Percentiles rank a stretch among this genome's conserved stretches.
Evolutionary conservation across 2,888 invertebrate genomes (phyloP).

Genomic region (Prosopocoilus inquinatus): DNA sequence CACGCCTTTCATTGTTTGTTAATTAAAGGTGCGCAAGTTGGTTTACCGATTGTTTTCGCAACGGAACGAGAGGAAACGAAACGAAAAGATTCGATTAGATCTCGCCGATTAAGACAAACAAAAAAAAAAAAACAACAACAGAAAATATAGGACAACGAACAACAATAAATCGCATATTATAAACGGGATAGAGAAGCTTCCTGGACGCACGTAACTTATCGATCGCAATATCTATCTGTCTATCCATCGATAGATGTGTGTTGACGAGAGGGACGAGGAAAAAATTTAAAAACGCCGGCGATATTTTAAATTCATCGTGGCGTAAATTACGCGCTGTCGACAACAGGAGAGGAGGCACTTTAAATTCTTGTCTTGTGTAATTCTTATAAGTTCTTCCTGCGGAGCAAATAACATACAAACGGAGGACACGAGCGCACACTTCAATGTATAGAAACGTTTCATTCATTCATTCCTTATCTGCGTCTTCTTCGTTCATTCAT

Average conservation of each 20-base stretch:
- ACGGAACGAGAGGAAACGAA: too few relatives aligned
- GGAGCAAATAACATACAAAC: constrained; percentile 2
- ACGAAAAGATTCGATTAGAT: too few relatives aligned
- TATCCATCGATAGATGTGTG: background rate
- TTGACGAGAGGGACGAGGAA: background rate
- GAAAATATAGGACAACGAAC: background rate
- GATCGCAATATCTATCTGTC: too few relatives aligned
- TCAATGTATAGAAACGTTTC: background rate
- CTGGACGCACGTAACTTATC: background rate
- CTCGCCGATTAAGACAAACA: too few relatives aligned
- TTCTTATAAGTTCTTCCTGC: constrained; percentile 8
- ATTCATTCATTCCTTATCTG: background rate
- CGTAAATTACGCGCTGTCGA: constrained; percentile 14
- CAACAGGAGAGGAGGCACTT: constrained; percentile 12
- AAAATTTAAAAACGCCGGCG: background rate
- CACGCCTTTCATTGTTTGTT: too few relatives aligned
- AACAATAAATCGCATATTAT: too few relatives aligned
- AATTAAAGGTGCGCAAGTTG: too few relatives aligned
- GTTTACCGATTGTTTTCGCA: too few relatives aligned
- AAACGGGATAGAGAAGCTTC: too few relatives aligned
- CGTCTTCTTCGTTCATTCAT: background rate
- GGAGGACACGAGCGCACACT: constrained; percentile 4
- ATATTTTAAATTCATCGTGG: constrained; percentile 14
- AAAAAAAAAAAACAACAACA: too few relatives aligned
- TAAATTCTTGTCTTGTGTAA: constrained; percentile 16